phyloP scores from a whole-genome alignment of 2,888 invertebrate species.

The Pteria penguin region DNA sequence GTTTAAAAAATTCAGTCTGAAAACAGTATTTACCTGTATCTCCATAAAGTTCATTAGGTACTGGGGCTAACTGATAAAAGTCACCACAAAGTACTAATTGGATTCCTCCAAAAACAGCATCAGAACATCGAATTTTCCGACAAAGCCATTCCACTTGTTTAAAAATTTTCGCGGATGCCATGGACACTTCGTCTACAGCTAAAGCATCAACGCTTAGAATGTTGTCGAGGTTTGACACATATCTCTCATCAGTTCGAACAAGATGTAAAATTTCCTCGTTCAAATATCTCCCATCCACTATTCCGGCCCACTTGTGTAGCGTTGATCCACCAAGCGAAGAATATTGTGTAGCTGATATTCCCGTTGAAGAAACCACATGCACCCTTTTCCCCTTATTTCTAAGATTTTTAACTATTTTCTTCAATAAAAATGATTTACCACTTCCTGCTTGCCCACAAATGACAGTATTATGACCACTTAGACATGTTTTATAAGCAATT shows the following conservation, averaged over 20 bases:
- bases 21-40: background rate
- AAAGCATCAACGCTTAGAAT: slow-evolving; percentile 14
- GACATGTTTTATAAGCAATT: too few relatives aligned
- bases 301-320: slow-evolving; percentile 37
- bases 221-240: background rate
- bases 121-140: background rate
- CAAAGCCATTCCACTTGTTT: slow-evolving; percentile 20
- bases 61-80: background rate
- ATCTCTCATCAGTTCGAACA: slow-evolving; percentile 28
- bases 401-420: too few relatives aligned
- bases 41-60: background rate
- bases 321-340: slow-evolving; percentile 11
- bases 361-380: slow-evolving; percentile 41
- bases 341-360: slow-evolving; percentile 42
- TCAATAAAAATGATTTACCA: slow-evolving; percentile 41
- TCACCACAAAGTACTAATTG: slow-evolving; percentile 23
- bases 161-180: slow-evolving; percentile 24
- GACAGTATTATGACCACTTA: background rate
- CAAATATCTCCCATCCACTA: slow-evolving; percentile 36
- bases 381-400: slow-evolving; percentile 32
- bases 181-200: slow-evolving; percentile 35
- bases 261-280: slow-evolving; percentile 31
- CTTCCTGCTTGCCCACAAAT: slow-evolving; percentile 32
- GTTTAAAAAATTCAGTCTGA: background rate
- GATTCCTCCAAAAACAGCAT: slow-evolving; percentile 23